Percentiles rank a stretch among this genome's conserved stretches.
Conservation (phyloP, 2,888 invertebrate species). For the Tetanocera ferruginea region DNA sequence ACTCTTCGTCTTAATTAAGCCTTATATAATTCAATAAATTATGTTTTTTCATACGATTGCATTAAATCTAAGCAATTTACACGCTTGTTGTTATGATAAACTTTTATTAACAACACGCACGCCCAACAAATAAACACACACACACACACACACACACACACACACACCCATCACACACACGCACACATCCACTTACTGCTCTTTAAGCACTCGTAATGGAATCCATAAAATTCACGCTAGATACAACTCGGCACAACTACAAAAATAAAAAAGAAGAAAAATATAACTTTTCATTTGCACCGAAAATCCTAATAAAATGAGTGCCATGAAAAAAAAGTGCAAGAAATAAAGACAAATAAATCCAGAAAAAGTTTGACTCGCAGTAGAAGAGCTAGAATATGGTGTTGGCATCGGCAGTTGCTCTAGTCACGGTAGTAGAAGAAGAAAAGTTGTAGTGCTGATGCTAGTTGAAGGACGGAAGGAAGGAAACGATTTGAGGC, state of each 20-base stretch:
- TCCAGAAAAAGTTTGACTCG: not conserved
- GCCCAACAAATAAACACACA: not conserved
- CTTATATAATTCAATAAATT: not conserved
- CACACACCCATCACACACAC: constrained; percentile 15
- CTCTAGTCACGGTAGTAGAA: not conserved
- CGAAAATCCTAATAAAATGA: constrained; percentile 5
- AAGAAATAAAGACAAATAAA: not conserved
- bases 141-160: not conserved
- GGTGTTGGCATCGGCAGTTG: not conserved
- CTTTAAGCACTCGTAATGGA: constrained; percentile 16
- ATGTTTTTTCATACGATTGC: constrained; percentile 9
- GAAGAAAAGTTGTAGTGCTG: not conserved
- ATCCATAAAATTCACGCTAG: constrained; percentile 4
- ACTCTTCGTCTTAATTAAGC: constrained; percentile 2
- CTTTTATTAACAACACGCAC: constrained; percentile 20
- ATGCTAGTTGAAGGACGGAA: not conserved
- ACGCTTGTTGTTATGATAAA: constrained; percentile 34
- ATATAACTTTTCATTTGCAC: constrained; percentile 28
- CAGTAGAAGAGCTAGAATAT: not conserved
- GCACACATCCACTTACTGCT: not conserved
- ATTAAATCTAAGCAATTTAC: constrained; percentile 17
- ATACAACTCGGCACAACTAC: not conserved
- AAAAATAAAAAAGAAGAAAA: not conserved
- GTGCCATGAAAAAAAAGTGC: no score
- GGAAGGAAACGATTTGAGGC: not conserved